These are phyloP conservation scores for Liasis olivaceus DNA, from an alignment of 2,797 vertebrate genomes.

Conservation along the genomic window DNA sequence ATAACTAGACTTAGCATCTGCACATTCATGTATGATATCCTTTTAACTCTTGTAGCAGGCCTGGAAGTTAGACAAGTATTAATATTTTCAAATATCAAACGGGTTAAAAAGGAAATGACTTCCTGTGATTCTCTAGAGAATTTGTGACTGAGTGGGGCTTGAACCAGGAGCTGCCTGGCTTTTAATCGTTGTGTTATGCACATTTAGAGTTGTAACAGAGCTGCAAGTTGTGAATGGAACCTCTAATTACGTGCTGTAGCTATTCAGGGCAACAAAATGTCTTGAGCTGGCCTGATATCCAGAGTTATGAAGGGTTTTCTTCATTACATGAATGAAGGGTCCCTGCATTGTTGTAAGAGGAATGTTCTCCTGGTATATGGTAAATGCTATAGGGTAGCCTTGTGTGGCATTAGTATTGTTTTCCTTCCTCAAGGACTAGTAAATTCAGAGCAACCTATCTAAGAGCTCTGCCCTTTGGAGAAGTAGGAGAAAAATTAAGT, in stretches of 20 bases:
- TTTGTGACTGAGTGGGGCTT: neutral
- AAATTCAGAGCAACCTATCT: neutral
- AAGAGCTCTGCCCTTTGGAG: neutral
- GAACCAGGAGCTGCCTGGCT: neutral
- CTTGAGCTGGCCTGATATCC: neutral
- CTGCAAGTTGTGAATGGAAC: neutral
- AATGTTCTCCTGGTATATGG: too few species aligned
- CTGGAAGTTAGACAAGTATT: too few species aligned
- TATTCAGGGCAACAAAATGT: neutral
- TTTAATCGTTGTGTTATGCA: neutral
- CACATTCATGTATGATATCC: neutral
- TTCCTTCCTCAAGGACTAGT: neutral
- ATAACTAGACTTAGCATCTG: neutral
- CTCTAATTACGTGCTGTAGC: neutral
- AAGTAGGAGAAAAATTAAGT: neutral
- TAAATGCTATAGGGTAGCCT: neutral
- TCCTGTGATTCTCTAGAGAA: neutral
- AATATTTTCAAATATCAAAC: neutral
- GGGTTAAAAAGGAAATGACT: neutral
- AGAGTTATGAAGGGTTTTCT: neutral
- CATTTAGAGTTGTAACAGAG: neutral
- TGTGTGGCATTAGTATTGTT: neutral
- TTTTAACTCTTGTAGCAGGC: neutral
- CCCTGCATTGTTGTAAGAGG: neutral
- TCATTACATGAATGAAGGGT: neutral